Base-by-base conservation (phyloP, 2,888 invertebrate species). In the Sepioteuthis lessoniana region DNA sequence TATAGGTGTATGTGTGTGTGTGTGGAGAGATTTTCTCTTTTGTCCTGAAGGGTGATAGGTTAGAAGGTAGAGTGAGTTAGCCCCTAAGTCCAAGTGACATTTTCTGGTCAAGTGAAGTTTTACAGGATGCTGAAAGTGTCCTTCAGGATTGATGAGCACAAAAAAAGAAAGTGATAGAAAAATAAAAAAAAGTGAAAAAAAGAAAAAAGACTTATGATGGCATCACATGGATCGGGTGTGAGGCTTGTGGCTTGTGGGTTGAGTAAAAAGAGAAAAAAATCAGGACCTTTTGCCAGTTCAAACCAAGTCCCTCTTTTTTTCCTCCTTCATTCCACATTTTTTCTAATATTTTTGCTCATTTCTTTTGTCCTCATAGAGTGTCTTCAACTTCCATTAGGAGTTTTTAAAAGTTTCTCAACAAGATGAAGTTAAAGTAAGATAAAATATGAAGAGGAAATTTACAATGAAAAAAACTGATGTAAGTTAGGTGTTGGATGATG, bases 51-150 rank as follows among this genome's bases (percentile, higher is more conserved):
- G 76, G n/a, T 76, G 76, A 76, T n/a, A 76, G 76, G 76, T 76
- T 76, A 76, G n/a, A 76, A 76, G 76, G 16, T 35, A 76, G 76
- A n/a, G 76, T 76, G 76, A 76, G 76, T 76, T 76, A 76, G 76
- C 76, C 76, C n/a, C 76, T 76, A 76, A 76, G 76, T 76, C 76
- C 76, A 35, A 35, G 76, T 76, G 76, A 76, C 76, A 76, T 76
- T 76, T 76, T 76, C 76, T 76, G 76, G 76, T 76, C 76, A 76
- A 76, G 76, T 76, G 76, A 76, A 76, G 76, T 76, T 76, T 35
- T 76, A 76, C 76, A 76, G 76, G n/a, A 76, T 76, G n/a, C 76
- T 76, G 76, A 76, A 76, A 76, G 76, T 76, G 76, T 76, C 76
- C 76, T 76, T 76, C 76, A 76, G n/a, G 76, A 76, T 76, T 76